Evolutionary conservation across 2,888 invertebrate genomes (phyloP).

Genomic region (Lordiphosa fenestrarum): DNA sequence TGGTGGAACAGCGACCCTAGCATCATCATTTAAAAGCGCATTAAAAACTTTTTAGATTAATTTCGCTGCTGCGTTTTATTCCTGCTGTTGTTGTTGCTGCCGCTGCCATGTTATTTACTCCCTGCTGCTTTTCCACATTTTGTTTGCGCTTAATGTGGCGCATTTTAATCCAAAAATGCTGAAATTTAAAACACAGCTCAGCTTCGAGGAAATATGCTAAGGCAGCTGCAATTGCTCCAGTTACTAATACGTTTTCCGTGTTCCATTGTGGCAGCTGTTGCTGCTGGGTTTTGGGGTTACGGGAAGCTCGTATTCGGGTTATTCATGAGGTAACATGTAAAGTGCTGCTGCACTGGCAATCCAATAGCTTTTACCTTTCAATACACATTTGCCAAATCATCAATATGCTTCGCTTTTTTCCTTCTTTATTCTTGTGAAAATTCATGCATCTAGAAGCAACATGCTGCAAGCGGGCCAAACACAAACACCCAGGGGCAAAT

Average conservation of each 20-base stretch:
- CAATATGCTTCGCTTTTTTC: constrained; percentile 47
- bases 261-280: constrained; percentile 42
- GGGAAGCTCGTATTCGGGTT: constrained; percentile 10
- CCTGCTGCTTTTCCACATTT: constrained; percentile 20
- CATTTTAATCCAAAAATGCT: constrained; percentile 15
- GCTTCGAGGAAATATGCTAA: constrained; percentile 14
- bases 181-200: constrained; percentile 45
- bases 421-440: constrained; percentile 32
- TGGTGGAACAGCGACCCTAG: constrained; percentile 45
- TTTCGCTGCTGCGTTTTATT: constrained; percentile 63
- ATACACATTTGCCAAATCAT: constrained; percentile 71
- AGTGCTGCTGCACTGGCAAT: constrained; percentile 45
- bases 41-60: constrained; percentile 80
- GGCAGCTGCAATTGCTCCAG: constrained; percentile 29
- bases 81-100: constrained; percentile 28
- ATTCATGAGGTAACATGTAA: constrained; percentile 46
- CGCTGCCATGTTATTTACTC: constrained; percentile 53
- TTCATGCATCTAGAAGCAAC: constrained; percentile 43
- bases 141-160: constrained; percentile 46
- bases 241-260: constrained; percentile 67
- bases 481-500: constrained; percentile 12
- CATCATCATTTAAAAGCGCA: constrained; percentile 78
- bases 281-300: constrained; percentile 11
- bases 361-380: constrained; percentile 60
- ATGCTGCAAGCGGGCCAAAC: constrained; percentile 18